Base-by-base conservation (phyloP, 2,113 vertebrate species). In the Suricata suricatta region DNA sequence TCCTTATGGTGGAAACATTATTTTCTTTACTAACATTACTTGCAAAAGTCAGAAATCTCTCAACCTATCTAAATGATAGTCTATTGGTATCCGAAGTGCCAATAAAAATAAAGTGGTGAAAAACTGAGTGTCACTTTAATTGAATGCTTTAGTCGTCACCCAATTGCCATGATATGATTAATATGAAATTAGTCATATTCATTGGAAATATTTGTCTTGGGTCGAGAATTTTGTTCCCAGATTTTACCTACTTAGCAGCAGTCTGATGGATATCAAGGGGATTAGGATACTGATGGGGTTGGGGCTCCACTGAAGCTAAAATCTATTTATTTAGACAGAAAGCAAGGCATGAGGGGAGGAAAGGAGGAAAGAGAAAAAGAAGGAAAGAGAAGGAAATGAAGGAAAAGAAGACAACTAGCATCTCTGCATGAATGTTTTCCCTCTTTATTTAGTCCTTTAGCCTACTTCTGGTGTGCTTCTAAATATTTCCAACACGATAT, bases 51-150 rank as follows among this genome's bases (percentile, higher is more conserved):
- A 97, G 77, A 97, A 93, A 33, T 47, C 77, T 68, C 57, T 95
- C 90, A 96, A 98, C 86, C 57, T 93, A 83, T 16, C 33, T 96
- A 93, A 93, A 72, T 79, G 52, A 97, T 1, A n/a, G 31, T 60
- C 41, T 97, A 5, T 35, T 95, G 94, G 57, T 64, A 91, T 97
- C 80, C 86, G 27, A 96, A 90, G 81, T 52, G 88, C 23, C 89
- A 95, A 96, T 97, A 93, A 97, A 98, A 98, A 86, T 66, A 87
- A 96, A 57, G 25, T 89, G 88, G 64, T 52, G 77, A 93, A 97
- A 60, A 33, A 83, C 15, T 38, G 72, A 95, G 66, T 27, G 31
- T 41, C 93, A 94, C 89, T 90, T 94, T 52, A 97, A 97, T 72
- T 88, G 17, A 88, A 95, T 60, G 77, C 47, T 71, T 96, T 88